Conservation (phyloP, 1,140 invertebrate species). For the Amphibalanus amphitrite region DNA sequence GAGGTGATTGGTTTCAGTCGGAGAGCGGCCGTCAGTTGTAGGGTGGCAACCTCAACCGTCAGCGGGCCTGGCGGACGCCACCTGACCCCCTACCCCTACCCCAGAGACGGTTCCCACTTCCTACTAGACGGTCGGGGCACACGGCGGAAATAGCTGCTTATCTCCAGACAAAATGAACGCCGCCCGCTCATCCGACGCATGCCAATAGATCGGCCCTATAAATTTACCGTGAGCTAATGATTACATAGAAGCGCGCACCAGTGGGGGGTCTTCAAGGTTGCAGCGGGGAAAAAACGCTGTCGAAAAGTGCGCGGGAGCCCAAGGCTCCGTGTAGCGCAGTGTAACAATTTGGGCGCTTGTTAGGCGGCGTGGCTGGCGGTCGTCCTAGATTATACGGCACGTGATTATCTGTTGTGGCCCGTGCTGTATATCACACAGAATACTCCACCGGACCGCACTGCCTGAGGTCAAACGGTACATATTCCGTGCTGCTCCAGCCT, state of each 20-base stretch:
- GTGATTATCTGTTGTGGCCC: neutral
- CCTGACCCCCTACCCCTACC: neutral
- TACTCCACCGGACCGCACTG: neutral
- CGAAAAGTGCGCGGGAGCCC: neutral
- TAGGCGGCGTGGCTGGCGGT: neutral
- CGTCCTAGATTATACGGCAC: neutral
- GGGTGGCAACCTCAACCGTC: neutral
- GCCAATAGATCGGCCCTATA: neutral
- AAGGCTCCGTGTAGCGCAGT: neutral
- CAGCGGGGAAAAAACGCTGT: neutral
- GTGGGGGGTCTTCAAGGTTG: neutral
- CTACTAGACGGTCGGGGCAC: too few relatives aligned
- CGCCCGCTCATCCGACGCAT: neutral
- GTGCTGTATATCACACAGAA: neutral
- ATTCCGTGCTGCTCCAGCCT: too few relatives aligned
- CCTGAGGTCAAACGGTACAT: too few relatives aligned
- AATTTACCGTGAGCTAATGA: neutral
- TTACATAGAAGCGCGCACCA: neutral
- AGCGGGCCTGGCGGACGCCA: neutral
- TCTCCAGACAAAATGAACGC: neutral
- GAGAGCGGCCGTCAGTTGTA: neutral
- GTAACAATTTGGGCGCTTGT: neutral
- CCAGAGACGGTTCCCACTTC: neutral
- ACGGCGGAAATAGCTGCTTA: neutral
- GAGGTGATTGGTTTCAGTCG: neutral